phyloP scores from a whole-genome alignment of 2,797 vertebrate species.

The Ispidina picta region DNA sequence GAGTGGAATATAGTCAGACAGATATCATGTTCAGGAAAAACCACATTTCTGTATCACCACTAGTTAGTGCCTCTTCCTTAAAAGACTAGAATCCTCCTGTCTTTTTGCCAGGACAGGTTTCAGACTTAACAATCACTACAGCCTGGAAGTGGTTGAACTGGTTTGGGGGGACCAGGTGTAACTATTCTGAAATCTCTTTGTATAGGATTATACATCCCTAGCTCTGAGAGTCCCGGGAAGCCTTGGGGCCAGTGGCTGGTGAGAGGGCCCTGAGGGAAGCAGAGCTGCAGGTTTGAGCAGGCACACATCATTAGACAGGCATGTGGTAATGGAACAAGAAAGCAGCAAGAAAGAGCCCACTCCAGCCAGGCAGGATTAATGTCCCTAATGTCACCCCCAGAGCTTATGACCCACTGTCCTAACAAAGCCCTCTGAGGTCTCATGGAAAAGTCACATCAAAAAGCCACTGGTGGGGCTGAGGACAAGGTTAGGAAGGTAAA shows the following conservation, averaged over 20 bases:
- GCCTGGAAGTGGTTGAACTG: neutral
- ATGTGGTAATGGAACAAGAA: neutral
- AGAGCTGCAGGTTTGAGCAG: neutral
- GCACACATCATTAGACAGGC: neutral
- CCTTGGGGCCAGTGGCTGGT: neutral
- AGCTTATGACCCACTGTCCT: neutral
- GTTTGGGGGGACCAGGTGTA: neutral
- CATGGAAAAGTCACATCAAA: neutral
- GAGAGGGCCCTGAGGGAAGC: neutral
- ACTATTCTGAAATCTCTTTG: neutral
- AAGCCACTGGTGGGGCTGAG: neutral
- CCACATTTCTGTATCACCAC: slow-evolving; percentile 44
- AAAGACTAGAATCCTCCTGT: neutral
- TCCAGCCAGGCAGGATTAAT: neutral
- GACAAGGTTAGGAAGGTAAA: slow-evolving; percentile 1
- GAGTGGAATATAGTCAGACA: slow-evolving; percentile 54
- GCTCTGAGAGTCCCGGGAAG: neutral
- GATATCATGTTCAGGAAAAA: slow-evolving; percentile 51
- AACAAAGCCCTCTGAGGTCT: neutral
- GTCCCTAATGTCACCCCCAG: neutral
- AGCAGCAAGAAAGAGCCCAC: neutral
- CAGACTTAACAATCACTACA: neutral
- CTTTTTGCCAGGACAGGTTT: neutral
- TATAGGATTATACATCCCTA: neutral
- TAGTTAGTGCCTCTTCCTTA: slow-evolving; percentile 63